Evolutionary conservation across 2,888 invertebrate genomes (phyloP), one percentile per base, ranked within the genome.

Genomic region (Eucriotettix oculatus): DNA sequence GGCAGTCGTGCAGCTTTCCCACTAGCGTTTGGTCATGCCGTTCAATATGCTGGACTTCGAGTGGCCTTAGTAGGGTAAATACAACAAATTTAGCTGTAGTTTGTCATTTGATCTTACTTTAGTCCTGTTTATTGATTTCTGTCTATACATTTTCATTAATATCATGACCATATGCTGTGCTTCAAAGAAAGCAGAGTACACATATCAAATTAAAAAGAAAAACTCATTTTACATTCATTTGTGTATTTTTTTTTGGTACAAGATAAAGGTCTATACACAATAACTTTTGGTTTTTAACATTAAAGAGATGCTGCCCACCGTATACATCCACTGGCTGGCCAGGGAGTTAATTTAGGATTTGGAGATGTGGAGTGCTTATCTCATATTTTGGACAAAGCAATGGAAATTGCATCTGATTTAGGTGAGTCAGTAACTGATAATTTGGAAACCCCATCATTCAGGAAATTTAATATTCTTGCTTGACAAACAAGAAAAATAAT

Each of bases 261-360:
- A 29, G 29, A 29, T 29, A 29, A 29, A 29, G 29, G 3, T 29
- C 7, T 29, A 29, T 29, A 29, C 29, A 29, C 7, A 29, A 29
- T 29, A 29, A 29, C n/a, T 29, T 29, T 56, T 56, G 11, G 1
- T 41, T 42, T 56, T n/a, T 9, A 14, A 10, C 14, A 5, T 53
- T 48, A 1, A 11, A 88, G 89, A 0, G 92, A 92, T 73, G 89
- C 92, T 53, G 87, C 91, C 0, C 89, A 97, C 75, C 80, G 94
- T 65, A 82, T 98, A 17, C 98, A 99, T 75, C 98, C 98, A 0
- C 73, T 99, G 65, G 98, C 98, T 48, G 98, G 98, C 0, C 97
- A 97, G 75, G 99, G 99, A 10, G 93, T 97, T 0, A 99, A 99
- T 77, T 78, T 99, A 54, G 99, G 99, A 1, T 95, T 98, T 72